Base-by-base conservation (phyloP, 2,797 vertebrate species). In the Megalops cyprinoides region DNA sequence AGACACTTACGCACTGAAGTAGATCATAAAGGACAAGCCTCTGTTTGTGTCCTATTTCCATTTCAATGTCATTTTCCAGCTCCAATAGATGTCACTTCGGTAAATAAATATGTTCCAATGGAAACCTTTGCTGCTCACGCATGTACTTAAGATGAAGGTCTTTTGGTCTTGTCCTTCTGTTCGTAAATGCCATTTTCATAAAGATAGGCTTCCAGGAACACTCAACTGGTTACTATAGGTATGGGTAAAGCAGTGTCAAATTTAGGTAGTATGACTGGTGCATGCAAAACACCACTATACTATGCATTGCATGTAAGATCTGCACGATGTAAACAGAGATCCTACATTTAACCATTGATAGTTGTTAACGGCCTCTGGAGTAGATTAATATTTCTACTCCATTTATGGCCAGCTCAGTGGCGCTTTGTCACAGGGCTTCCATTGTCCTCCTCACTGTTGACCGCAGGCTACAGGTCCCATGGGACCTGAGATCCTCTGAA, bases 191-290 rank as follows among this genome's bases (percentile, higher is more conserved):
- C 28, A 28, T 65, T 37, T 65, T 5, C 28, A 14, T 14, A 4
- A 65, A 4, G 18, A 18, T n/a, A 56, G 53, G 20, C 53, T 56
- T 56, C 10, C 53, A 58, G 6, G n/a, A 58, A 58, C 56, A 7
- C 23, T 53, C 77, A 48, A 10, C 31, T n/a, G 60, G 25, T 34
- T 74, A 12, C 28, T 18, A n/a, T 8, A 37, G 53, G 65, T n/a
- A 79, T 60, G 69, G 46, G 46, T 60, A 25, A 20, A 3, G 12
- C 78, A 73, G n/a, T n/a, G n/a, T n/a, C n/a, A n/a, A n/a, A n/a
- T n/a, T n/a, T n/a, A n/a, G n/a, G n/a, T n/a, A n/a, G n/a, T n/a
- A n/a, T n/a, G n/a, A n/a, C 69, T 58, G 25, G 34, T 74, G 53
- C 53, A 60, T 23, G 25, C 31, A 74, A 74, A 78, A 48, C 2